phyloP scores from a whole-genome alignment of 2,113 vertebrate species.

The Eretmochelys imbricata region DNA sequence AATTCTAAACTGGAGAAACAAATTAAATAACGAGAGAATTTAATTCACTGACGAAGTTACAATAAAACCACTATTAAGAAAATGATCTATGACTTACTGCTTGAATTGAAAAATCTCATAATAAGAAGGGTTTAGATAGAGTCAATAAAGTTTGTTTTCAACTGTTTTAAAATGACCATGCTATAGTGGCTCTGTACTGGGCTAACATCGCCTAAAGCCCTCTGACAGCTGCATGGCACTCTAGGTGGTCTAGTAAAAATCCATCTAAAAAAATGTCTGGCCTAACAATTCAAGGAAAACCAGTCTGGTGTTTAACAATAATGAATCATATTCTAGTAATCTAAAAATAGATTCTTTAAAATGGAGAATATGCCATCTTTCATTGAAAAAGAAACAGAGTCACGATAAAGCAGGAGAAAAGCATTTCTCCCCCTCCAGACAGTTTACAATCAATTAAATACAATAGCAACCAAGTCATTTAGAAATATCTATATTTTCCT shows the following conservation, averaged over 20 bases:
- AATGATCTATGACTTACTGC: not conserved
- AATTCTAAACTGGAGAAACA: not conserved
- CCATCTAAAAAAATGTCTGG: slow-evolving; percentile 28
- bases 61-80: not conserved
- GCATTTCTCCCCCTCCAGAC: not conserved
- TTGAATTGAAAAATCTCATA: not conserved
- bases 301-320: not conserved
- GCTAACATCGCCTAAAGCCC: slow-evolving; percentile 35
- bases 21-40: not conserved
- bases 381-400: slow-evolving; percentile 19
- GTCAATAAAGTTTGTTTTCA: slow-evolving; percentile 18
- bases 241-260: slow-evolving; percentile 81
- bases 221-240: slow-evolving; percentile 55
- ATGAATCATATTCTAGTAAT: not conserved
- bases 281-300: not conserved
- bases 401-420: slow-evolving; percentile 11
- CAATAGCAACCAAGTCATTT: not conserved
- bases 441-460: not conserved
- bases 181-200: not conserved
- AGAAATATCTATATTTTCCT: not conserved
- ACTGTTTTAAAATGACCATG: slow-evolving; percentile 9
- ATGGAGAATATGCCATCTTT: slow-evolving; percentile 17
- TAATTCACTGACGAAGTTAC: not conserved
- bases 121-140: slow-evolving; percentile 20
- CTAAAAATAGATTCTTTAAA: slow-evolving; percentile 21